phyloP scores from a whole-genome alignment of 2,113 vertebrate species.

The Heloderma charlesbogerti region DNA sequence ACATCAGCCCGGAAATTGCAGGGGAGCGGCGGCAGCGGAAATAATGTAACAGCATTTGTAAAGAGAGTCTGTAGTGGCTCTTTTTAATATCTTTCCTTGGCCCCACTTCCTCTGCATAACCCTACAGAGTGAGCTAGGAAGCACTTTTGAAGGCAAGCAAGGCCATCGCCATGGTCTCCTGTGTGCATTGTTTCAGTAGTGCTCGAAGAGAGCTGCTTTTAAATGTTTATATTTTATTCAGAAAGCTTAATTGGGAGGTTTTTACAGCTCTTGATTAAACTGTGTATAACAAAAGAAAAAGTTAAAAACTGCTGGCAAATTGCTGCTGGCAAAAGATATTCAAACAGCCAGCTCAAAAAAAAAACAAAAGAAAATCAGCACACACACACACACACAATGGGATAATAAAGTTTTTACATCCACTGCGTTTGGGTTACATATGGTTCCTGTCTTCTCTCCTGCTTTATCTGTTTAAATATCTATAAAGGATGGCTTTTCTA shows the following conservation, averaged over 20 bases:
- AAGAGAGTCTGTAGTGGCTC: conserved; percentile 10
- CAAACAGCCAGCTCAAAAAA: conserved; percentile 18
- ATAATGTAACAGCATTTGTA: not conserved
- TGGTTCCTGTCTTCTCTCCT: not conserved
- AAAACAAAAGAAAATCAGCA: not conserved
- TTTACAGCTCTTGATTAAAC: conserved; percentile 50
- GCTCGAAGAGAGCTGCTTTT: conserved; percentile 40
- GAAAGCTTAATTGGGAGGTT: conserved; percentile 61
- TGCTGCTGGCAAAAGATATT: conserved; percentile 30
- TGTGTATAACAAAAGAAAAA: conserved; percentile 42
- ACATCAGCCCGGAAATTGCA: not conserved
- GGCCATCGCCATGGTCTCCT: conserved; percentile 35
- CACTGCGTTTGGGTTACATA: not conserved
- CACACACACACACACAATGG: not conserved
- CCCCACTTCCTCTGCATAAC: conserved; percentile 13
- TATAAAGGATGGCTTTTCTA: not conserved
- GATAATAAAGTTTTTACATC: not conserved
- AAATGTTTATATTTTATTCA: conserved; percentile 66
- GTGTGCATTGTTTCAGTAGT: conserved; percentile 47
- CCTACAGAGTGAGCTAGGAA: conserved; percentile 27
- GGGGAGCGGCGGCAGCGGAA: not conserved
- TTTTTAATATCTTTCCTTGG: conserved; percentile 43
- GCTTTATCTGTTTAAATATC: not conserved
- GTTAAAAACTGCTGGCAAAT: conserved; percentile 47
- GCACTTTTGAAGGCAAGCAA: conserved; percentile 4